Base-by-base conservation (phyloP, 1,140 invertebrate genomes). In the Drosophila mauritiana region DNA sequence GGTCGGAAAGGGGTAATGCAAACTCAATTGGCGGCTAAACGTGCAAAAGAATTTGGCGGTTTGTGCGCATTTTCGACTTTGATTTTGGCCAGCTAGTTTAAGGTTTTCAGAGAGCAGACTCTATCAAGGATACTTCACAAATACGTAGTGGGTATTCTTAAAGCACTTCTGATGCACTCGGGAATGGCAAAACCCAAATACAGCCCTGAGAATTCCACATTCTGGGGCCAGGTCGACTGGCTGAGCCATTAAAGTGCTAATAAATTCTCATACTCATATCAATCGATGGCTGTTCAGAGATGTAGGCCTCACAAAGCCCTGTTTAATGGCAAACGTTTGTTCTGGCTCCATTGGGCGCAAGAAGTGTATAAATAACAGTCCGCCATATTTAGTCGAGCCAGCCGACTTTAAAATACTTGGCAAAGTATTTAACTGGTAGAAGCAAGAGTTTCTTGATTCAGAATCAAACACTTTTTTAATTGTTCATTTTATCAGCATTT, bases 221-320 rank as follows among this genome's bases (percentile, higher is more conserved):
- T 75, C 39, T 48, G 43, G 45, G 52, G 20, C 46, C 34, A 17
- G 11, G 22, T 27, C 40, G 20, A 52, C n/a, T 17, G n/a, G 34
- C 10, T 42, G 27, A 31, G 46, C 57, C 82, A 86, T 81, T 82
- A 88, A 76, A 62, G 70, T 51, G 51, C 51, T 76, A 69, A 81
- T 80, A 81, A 74, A 85, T 78, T 86, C 62, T 49, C 53, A 68
- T 59, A 48, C 54, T 67, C 68, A 67, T 74, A 78, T 86, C 74
- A 81, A 78, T 86, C 68, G 78, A 78, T 70, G 58, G 54, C 36
- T 48, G 49, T 56, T 48, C 52, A 34, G 51, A 56, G 65, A 39
- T 20, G 27, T 43, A 69, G 48, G 58, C 53, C 59, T 64, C 57
- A 77, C 76, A 67, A 83, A 83, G 75, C 59, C 22, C 31, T 65